Evolutionary conservation across 2,888 invertebrate species (phyloP).

Genomic region (Lissocephala sabroskyi): DNA sequence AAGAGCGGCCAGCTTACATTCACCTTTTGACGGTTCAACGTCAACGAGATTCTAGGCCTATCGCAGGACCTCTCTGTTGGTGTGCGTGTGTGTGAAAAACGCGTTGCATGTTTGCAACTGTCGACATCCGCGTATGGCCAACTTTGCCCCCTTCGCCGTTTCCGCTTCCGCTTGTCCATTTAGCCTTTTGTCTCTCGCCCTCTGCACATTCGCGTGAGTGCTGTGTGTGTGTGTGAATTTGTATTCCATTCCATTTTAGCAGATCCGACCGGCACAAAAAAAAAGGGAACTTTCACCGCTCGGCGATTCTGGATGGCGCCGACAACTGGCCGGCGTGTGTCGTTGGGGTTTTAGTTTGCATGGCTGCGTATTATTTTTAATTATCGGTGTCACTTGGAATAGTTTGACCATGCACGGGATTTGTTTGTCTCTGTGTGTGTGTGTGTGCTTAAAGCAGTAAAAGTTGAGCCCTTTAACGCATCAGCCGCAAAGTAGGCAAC

Average conservation of each 20-base stretch:
- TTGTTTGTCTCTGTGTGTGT: slow-evolving; percentile 17
- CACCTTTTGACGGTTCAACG: slow-evolving; percentile 5
- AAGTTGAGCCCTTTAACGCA: too few relatives aligned
- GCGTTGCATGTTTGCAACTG: slow-evolving; percentile 4
- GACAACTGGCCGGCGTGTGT: not conserved
- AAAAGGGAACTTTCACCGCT: not conserved
- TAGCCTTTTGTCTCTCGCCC: not conserved
- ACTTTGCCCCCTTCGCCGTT: not conserved
- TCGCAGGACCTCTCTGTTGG: not conserved
- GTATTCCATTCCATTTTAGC: not conserved
- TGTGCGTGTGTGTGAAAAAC: not conserved
- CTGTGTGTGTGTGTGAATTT: not conserved
- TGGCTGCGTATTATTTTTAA: slow-evolving; percentile 54
- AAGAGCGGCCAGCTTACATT: not conserved
- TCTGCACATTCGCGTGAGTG: not conserved
- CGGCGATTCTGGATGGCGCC: too few relatives aligned
- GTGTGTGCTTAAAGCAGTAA: slow-evolving; percentile 19
- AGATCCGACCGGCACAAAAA: too few relatives aligned
- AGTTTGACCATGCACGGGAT: not conserved
- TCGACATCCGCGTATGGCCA: not conserved
- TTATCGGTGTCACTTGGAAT: slow-evolving; percentile 41
- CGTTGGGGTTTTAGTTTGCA: slow-evolving; percentile 7
- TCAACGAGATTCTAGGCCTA: not conserved
- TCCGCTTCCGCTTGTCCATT: not conserved
- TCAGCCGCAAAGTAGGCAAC: too few relatives aligned